Percentiles rank a stretch among this genome's conserved stretches.
Evolutionary conservation across 2,888 invertebrate genomes (phyloP).

Genomic region (Mesopsocus fuscifrons): DNA sequence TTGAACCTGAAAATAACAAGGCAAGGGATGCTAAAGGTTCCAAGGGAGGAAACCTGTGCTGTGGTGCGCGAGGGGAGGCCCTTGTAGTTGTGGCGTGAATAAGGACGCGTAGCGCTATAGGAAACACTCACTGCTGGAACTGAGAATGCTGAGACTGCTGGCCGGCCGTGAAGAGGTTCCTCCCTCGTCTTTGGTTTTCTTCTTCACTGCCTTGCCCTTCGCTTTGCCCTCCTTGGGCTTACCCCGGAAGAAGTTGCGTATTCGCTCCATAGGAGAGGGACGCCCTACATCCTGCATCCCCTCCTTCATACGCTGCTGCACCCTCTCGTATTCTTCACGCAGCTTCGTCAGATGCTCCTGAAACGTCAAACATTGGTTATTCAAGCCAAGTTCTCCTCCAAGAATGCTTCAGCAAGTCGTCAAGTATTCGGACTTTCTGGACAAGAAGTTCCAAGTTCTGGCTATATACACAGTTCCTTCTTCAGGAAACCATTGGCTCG

Average conservation of each 20-base stretch:
- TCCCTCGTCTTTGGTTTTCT: constrained; percentile 10
- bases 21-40: no score
- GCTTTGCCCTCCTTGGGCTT: constrained; percentile 25
- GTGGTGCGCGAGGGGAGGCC: no score
- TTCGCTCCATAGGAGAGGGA: constrained; percentile 60
- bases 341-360: constrained; percentile 63
- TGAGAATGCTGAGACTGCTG: constrained; percentile 46
- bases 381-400: no score
- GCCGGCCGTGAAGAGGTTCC: constrained; percentile 32
- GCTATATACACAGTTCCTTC: no score
- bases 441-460: no score
- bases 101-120: neutral
- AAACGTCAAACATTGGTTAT: constrained; percentile 11
- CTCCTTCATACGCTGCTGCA: constrained; percentile 57
- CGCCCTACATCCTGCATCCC: constrained; percentile 37
- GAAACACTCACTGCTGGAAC: constrained; percentile 37
- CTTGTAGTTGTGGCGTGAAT: neutral
- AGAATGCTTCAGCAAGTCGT: no score
- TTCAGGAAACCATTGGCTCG: no score
- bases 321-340: constrained; percentile 62
- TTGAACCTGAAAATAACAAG: constrained; percentile 33
- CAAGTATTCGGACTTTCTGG: no score
- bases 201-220: constrained; percentile 10
- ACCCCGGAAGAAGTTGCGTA: constrained; percentile 51
- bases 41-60: no score